Evolutionary conservation across 1,140 invertebrate genomes (phyloP).

Genomic region (Solenopsis invicta): DNA sequence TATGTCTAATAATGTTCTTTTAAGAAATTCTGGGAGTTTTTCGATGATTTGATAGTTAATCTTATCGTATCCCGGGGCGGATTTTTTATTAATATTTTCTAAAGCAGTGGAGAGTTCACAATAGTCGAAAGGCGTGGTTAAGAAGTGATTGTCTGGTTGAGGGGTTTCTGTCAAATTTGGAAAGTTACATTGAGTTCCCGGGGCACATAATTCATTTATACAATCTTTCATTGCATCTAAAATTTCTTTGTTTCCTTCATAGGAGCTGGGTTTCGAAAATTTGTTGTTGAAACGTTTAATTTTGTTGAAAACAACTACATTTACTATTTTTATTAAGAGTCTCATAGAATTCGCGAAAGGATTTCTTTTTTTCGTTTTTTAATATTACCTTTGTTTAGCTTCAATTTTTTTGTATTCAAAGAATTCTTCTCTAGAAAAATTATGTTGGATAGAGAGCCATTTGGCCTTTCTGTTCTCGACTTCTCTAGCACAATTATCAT

Average conservation of each 20-base stretch:
- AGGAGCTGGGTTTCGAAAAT: not conserved
- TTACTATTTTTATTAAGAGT: not conserved
- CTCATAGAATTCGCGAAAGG: not conserved
- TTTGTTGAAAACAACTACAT: not conserved
- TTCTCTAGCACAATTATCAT: not conserved
- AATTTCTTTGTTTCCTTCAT: not conserved
- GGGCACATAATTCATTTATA: not conserved
- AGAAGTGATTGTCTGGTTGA: not conserved
- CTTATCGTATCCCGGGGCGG: not conserved
- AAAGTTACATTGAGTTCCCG: not conserved
- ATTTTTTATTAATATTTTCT: not conserved
- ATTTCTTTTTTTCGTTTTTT: too few species aligned
- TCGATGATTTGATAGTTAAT: not conserved
- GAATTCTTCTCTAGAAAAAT: not conserved
- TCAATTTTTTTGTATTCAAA: not conserved
- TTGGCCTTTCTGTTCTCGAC: not conserved
- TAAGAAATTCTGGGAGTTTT: not conserved
- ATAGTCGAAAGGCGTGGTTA: not conserved
- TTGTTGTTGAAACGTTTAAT: not conserved
- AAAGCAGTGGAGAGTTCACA: not conserved
- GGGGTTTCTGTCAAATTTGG: accelerated
- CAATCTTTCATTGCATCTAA: not conserved
- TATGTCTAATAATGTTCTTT: too few species aligned
- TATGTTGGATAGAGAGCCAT: not conserved
- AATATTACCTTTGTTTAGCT: too few species aligned